These are phyloP conservation scores for Bos taurus DNA, from an alignment of 2,113 vertebrate genomes.

Conservation along the genomic window ARS-UCD2.0 NW_020192292.1:3160501-3161000, in stretches of 20 bases:
- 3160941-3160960: neutral
- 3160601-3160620: neutral
- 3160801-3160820: neutral
- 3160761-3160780: neutral
- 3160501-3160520: neutral
- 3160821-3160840: neutral
- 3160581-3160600: neutral
- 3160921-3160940: neutral
- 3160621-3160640: neutral
- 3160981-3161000: neutral
- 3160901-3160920: neutral
- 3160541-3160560: neutral
- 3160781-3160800: neutral
- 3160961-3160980: neutral
- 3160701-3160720: neutral
- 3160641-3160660: neutral
- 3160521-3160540: neutral
- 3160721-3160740: neutral
- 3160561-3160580: neutral
- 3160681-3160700: neutral
- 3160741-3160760: neutral
- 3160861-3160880: neutral
- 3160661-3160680: neutral
- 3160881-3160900: neutral
- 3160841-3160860: neutral